Percentiles rank a stretch among this genome's conserved stretches.
Evolutionary conservation across 2,888 invertebrate species (phyloP).

Genomic region (Sarcophaga subvicina): DNA sequence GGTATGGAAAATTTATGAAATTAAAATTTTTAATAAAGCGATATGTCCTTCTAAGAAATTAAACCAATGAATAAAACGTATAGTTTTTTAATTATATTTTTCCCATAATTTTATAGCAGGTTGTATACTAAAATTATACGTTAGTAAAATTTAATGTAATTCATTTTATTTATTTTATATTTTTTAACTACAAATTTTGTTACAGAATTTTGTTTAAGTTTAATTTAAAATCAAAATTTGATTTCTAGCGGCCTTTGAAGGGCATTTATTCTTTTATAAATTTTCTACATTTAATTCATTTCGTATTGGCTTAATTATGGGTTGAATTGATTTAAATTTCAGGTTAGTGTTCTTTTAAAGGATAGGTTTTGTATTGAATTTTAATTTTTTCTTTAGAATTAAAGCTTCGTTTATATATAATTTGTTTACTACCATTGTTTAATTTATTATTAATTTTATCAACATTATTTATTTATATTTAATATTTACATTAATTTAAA

Average conservation of each 20-base stretch:
- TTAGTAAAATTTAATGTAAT: too few species aligned
- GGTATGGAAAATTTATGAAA: neutral
- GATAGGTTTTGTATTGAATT: conserved; percentile 16
- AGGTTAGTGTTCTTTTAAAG: conserved; percentile 61
- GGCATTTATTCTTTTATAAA: conserved; percentile 70
- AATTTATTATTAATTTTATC: neutral
- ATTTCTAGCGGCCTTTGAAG: conserved; percentile 79
- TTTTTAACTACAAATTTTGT: conserved; percentile 57
- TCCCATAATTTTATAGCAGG: neutral
- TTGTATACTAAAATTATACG: too few species aligned
- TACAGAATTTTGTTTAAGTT: conserved; percentile 55
- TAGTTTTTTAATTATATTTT: conserved; percentile 3
- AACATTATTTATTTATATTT: neutral
- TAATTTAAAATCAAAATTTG: conserved; percentile 65
- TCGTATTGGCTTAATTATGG: conserved; percentile 49
- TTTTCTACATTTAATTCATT: conserved; percentile 66
- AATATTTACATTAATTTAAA: neutral
- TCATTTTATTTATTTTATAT: neutral
- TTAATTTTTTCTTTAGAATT: conserved; percentile 30
- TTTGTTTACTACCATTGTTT: conserved; percentile 38
- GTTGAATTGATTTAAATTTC: conserved; percentile 31
- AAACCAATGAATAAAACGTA: neutral
- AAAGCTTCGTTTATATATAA: conserved; percentile 58
- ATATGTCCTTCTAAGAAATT: conserved; percentile 39
- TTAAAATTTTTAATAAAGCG: neutral